Base-by-base conservation (phyloP, 2,888 invertebrate species). In the Napeogenes sylphis region DNA sequence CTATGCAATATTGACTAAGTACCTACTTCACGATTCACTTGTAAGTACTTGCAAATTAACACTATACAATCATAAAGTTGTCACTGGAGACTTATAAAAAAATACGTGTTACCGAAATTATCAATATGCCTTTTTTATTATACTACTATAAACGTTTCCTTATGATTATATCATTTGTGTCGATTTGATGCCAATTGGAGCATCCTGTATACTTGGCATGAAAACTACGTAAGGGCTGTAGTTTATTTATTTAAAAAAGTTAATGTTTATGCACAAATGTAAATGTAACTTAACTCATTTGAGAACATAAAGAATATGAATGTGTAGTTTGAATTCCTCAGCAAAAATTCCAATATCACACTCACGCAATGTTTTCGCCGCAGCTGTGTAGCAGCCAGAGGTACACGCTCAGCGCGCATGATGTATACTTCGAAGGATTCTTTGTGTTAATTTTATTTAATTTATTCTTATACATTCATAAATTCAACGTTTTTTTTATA, bases 351-450 rank as follows among this genome's bases (percentile, higher is more conserved):
- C 68, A 69, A 59, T 57, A 21, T 58, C 54, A 35, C 56, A 68
- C 65, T 64, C 82, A 82, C 77, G 82, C 81, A 75, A 78, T 71
- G 72, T 72, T 80, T 73, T 72, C 79, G 78, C 76, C 73, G 73
- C 21, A 21, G 21, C 1, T 21, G 21, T 21, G 21, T 21, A 21
- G 21, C 21, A 21, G 67, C 63, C 45, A 58, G 68, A 59, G 65
- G 45, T 58, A 59, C 78, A 75, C 75, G 77, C 72, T 72, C 67
- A 45, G 56, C 61, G 72, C 71, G 75, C 78, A 67, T 70, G 71
- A 63, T 65, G 65, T 62, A 57, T 63, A 65, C 64, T 58, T 56
- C 64, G 59, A 68, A 71, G 63, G 71, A 78, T 73, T 75, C 74
- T 73, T 72, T 61, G 67, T 71, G 68, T 72, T 74, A 72, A 70